Evolutionary conservation across 1,140 invertebrate species (phyloP).

Genomic region (Bombus pascuorum): DNA sequence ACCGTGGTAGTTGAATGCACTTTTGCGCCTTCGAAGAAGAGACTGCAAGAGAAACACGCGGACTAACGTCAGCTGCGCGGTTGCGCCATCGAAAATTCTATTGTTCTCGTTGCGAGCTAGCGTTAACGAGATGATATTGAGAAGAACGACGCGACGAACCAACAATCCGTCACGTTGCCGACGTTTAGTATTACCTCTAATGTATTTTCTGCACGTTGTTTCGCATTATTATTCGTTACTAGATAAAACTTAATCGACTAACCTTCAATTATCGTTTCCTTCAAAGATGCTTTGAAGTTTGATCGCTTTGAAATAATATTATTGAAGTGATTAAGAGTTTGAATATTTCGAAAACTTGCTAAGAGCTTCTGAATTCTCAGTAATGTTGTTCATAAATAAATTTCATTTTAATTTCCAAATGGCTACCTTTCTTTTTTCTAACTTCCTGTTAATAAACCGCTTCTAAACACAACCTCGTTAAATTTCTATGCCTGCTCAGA

Average conservation of each 20-base stretch:
- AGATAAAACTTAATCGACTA: background rate
- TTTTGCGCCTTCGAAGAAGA: background rate
- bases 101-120: background rate
- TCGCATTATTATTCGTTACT: constrained; percentile 23
- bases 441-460: background rate
- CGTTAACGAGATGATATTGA: constrained; percentile 46
- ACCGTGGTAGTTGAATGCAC: background rate
- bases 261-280: constrained; percentile 7
- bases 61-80: background rate
- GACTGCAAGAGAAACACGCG: background rate
- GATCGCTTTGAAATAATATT: background rate
- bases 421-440: too few species aligned
- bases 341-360: background rate
- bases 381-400: background rate
- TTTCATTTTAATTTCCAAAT: background rate
- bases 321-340: background rate
- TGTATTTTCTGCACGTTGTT: constrained; percentile 26
- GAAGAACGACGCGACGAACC: background rate
- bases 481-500: background rate
- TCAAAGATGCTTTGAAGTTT: background rate
- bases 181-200: constrained; percentile 13
- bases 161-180: constrained; percentile 5
- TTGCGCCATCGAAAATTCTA: constrained; percentile 57
- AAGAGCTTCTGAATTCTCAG: too few species aligned
- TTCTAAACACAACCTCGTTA: background rate